Evolutionary conservation across 1,140 invertebrate species (phyloP).

Genomic region (Drosophila sturtevanti): DNA sequence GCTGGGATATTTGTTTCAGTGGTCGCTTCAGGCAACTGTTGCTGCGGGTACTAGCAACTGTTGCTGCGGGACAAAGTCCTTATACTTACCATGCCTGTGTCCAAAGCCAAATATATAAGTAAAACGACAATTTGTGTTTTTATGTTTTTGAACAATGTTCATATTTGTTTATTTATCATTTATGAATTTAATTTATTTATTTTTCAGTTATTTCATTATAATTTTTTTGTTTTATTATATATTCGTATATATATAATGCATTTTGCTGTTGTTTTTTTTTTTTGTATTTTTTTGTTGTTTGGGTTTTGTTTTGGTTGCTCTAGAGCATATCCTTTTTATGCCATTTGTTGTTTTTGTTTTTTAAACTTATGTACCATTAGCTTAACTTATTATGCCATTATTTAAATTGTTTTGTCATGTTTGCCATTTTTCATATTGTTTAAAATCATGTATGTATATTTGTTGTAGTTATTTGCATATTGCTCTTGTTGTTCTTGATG

Average conservation of each 20-base stretch:
- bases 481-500: slow-evolving; percentile 18
- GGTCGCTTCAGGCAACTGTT: too few relatives aligned
- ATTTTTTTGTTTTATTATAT: slow-evolving; percentile 72
- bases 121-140: background rate
- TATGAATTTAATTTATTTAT: slow-evolving; percentile 82
- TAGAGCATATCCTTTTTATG: slow-evolving; percentile 65
- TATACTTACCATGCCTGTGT: background rate
- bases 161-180: slow-evolving; percentile 81
- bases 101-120: background rate
- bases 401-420: slow-evolving; percentile 46
- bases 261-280: slow-evolving; percentile 56
- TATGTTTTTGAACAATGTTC: slow-evolving; percentile 82
- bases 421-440: slow-evolving; percentile 53
- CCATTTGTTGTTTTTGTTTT: slow-evolving; percentile 61
- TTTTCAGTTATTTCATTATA: slow-evolving; percentile 80
- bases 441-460: slow-evolving; percentile 76
- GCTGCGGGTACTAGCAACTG: too few relatives aligned
- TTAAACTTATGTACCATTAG: slow-evolving; percentile 80
- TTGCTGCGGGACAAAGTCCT: too few relatives aligned
- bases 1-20: too few relatives aligned
- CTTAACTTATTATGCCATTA: slow-evolving; percentile 80
- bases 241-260: slow-evolving; percentile 66
- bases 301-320: slow-evolving; percentile 64
- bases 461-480: slow-evolving; percentile 54
- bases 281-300: slow-evolving; percentile 6